Base-by-base conservation (phyloP, 2,797 vertebrate species). In the Lates japonicus region DNA sequence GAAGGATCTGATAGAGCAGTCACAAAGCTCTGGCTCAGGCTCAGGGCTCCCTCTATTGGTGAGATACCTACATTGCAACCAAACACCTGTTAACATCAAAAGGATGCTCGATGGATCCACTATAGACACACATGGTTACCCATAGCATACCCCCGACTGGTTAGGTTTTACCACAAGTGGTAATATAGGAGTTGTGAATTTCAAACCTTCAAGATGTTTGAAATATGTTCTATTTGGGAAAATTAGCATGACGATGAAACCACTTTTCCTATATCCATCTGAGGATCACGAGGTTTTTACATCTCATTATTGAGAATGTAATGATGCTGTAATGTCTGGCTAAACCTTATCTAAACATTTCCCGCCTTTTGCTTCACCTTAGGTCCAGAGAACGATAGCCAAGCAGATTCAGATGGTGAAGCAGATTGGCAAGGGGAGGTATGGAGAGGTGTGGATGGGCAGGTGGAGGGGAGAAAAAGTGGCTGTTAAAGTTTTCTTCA, bases 401-500 rank as follows among this genome's bases (percentile, higher is more conserved):
- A 99, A 99, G 90, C 98, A 99, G 95, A 99, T 99, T 93, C 98
- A 99, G 83, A 99, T 99, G 98, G 97, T 98, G 88, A 98, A 97
- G 86, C 97, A 98, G 95, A 98, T 99, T 52, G 98, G 98, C 3
- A 99, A 99, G 94, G 98, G 98, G 44, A 95, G 98, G 71, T 99
- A 99, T 1, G 98, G 98, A 48, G 98, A 99, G 90, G 98, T 99
- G 78, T 98, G 98, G 98, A 98, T 99, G 97, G 97, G 98, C 68
- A 96, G 95, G 82, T 99, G 98, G 98, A 96, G 97, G 29, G 98
- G 97, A 0, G 98, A 99, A 81, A 98, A 97, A 81, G 98, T 99
- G 62, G 98, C 98, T 0, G 98, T 99, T 33, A 99, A 99, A 90
- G 97, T 99, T 3, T 99, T 99, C 88, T 98, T 99, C 91, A 99